phyloP scores from a whole-genome alignment of 2,888 invertebrate species.

The Agriopis leucophaearia region DNA sequence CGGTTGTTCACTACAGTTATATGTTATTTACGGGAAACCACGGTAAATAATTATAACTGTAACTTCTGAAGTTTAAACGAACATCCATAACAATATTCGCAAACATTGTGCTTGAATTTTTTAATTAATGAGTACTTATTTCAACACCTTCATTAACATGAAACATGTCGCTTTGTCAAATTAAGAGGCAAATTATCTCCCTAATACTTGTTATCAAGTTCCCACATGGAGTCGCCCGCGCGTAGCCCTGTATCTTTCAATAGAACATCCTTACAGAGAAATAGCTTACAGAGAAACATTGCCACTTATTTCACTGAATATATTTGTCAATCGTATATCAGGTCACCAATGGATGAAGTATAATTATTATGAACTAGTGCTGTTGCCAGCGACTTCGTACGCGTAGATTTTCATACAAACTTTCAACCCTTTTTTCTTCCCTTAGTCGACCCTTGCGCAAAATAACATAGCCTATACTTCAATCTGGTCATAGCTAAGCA shows the following conservation, averaged over 20 bases:
- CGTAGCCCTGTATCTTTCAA: not conserved
- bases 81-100: not conserved
- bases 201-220: conserved; percentile 15
- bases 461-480: no score
- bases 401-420: no score
- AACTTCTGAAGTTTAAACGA: not conserved
- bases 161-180: conserved; percentile 13
- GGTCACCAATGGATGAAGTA: no score
- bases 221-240: conserved; percentile 12
- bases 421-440: no score
- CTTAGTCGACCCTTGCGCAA: no score
- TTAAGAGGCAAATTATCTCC: conserved; percentile 18
- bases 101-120: conserved; percentile 1
- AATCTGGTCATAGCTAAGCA: no score
- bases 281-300: not conserved
- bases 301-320: no score
- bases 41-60: no score
- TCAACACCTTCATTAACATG: conserved; percentile 9
- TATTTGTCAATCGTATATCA: no score
- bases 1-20: not conserved
- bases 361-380: no score
- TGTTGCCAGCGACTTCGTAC: no score
- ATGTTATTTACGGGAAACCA: not conserved
- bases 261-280: not conserved
- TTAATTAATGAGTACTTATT: conserved; percentile 8